Conservation (phyloP, 2,888 invertebrate genomes). For the Ornithoptera priamus region DNA sequence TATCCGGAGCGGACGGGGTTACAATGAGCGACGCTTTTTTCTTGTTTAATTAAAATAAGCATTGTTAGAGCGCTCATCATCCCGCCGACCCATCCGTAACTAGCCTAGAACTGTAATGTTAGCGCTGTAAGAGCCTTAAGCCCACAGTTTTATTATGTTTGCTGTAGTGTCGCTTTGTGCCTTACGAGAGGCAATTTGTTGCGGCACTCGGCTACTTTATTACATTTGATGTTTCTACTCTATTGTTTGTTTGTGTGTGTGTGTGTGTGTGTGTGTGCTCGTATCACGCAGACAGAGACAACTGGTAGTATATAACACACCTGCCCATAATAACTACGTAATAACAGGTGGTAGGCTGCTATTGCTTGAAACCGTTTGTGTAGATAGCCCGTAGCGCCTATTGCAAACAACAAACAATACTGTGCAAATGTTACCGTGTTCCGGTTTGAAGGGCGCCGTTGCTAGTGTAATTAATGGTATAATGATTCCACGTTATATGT, state of each 20-base stretch:
- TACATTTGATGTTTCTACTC: neutral
- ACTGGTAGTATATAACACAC: no score
- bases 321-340: no score
- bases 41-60: slow-evolving; percentile 8
- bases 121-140: neutral
- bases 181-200: neutral
- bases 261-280: neutral
- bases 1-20: neutral
- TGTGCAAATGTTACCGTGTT: no score
- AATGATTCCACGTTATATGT: no score
- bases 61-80: neutral
- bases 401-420: no score
- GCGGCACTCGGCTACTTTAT: neutral
- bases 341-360: no score
- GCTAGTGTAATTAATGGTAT: no score
- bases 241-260: neutral
- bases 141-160: slow-evolving; percentile 13
- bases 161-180: neutral
- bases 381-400: no score
- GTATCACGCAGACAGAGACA: no score
- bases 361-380: no score
- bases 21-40: neutral
- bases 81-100: slow-evolving; percentile 3
- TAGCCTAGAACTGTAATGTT: neutral
- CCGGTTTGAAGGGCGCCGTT: no score